These are phyloP conservation scores for Chironomus striatipennis DNA, from an alignment of 1,140 invertebrate species.

Conservation along the genomic window DNA sequence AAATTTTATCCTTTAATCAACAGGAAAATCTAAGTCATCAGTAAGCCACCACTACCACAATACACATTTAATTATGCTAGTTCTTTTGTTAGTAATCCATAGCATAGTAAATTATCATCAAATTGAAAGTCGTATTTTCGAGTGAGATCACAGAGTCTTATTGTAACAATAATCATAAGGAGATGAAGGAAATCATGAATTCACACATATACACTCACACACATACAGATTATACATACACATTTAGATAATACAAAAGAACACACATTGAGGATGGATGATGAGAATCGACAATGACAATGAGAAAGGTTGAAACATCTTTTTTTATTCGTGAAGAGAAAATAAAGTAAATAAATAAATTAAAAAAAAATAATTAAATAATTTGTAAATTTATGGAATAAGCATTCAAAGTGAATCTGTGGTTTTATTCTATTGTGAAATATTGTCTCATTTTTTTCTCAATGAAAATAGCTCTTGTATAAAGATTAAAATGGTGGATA, in stretches of 20 bases:
- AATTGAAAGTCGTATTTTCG: background rate
- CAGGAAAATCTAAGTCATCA: conserved; percentile 12
- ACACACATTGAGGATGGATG: background rate
- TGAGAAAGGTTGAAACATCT: background rate
- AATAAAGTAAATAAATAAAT: no score
- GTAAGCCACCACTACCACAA: background rate
- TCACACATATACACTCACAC: no score
- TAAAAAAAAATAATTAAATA: background rate
- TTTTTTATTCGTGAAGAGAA: background rate
- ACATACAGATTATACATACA: no score
- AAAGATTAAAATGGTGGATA: background rate
- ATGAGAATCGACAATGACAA: background rate
- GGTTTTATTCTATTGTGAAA: conserved; percentile 17
- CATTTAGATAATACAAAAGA: background rate
- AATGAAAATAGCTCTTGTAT: conserved; percentile 18
- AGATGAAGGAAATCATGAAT: no score
- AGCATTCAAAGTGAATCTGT: conserved; percentile 23
- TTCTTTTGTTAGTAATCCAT: conserved; percentile 4
- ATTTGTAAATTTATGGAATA: conserved; percentile 11
- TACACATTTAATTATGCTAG: background rate
- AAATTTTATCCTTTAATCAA: background rate
- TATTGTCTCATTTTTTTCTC: background rate
- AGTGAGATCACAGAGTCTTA: background rate
- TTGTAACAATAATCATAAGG: no score
- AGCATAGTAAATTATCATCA: conserved; percentile 8